These are phyloP conservation scores for Leucoraja erinaceus DNA, from an alignment of 2,113 vertebrate species.

Conservation along the genomic window DNA sequence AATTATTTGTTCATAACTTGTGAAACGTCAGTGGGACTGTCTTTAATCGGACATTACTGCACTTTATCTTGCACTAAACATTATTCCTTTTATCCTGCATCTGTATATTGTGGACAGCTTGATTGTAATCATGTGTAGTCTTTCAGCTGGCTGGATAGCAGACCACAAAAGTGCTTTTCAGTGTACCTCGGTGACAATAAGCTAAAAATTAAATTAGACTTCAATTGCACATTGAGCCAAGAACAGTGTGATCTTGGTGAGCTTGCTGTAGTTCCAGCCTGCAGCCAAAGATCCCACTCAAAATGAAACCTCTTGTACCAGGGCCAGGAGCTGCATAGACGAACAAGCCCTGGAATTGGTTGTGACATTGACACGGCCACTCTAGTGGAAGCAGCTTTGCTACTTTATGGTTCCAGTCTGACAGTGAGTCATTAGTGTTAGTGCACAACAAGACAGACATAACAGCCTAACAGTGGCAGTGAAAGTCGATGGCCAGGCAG, in stretches of 20 bases:
- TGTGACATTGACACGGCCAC: not conserved
- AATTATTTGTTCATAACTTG: no score
- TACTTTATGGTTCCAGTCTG: not conserved
- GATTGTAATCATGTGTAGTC: no score
- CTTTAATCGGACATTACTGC: no score
- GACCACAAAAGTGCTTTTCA: no score
- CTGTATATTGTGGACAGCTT: no score
- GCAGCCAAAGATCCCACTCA: not conserved
- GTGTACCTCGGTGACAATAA: no score
- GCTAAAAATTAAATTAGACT: no score
- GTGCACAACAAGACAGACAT: not conserved
- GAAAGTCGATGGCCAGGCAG: not conserved
- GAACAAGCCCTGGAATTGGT: not conserved
- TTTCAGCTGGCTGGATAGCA: no score
- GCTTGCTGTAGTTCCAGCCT: not conserved
- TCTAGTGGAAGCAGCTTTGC: conserved; percentile 26
- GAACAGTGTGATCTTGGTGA: not conserved
- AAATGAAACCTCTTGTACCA: no score
- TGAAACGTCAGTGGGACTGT: no score
- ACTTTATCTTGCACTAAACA: no score
- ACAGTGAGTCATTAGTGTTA: not conserved
- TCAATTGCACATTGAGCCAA: not conserved
- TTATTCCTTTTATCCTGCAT: no score
- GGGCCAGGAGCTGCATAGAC: not conserved
- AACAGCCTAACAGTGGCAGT: not conserved